Conservation (phyloP, 2,113 vertebrate genomes). For the Malurus elegans region DNA sequence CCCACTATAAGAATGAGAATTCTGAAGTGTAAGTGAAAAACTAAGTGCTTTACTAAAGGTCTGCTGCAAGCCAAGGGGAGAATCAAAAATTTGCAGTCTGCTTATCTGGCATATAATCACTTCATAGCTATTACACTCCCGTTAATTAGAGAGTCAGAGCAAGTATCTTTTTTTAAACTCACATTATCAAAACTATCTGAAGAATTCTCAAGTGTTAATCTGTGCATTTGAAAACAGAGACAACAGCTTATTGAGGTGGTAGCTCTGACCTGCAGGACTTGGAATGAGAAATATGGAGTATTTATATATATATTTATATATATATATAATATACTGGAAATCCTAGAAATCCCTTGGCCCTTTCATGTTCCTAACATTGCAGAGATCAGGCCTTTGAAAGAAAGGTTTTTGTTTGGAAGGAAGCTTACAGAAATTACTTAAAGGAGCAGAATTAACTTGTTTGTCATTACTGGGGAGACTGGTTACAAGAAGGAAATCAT, state of each 20-base stretch:
- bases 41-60: neutral
- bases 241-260: neutral
- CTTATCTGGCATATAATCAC: neutral
- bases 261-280: neutral
- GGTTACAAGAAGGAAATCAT: neutral
- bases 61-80: neutral
- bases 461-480: neutral
- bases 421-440: neutral
- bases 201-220: neutral
- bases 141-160: neutral
- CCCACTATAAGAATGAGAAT: neutral
- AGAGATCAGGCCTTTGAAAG: neutral
- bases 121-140: neutral
- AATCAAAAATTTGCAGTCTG: neutral
- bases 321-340: neutral
- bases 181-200: neutral
- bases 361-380: neutral
- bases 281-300: neutral
- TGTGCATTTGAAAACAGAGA: neutral
- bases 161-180: neutral
- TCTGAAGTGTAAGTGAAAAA: neutral
- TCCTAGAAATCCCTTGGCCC: neutral
- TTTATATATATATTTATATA: neutral
- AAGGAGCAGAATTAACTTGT: neutral
- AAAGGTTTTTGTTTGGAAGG: neutral